These are phyloP conservation scores for Sciurus niger DNA, from an alignment of 2,113 vertebrate genomes.

Conservation along the genomic window DNA sequence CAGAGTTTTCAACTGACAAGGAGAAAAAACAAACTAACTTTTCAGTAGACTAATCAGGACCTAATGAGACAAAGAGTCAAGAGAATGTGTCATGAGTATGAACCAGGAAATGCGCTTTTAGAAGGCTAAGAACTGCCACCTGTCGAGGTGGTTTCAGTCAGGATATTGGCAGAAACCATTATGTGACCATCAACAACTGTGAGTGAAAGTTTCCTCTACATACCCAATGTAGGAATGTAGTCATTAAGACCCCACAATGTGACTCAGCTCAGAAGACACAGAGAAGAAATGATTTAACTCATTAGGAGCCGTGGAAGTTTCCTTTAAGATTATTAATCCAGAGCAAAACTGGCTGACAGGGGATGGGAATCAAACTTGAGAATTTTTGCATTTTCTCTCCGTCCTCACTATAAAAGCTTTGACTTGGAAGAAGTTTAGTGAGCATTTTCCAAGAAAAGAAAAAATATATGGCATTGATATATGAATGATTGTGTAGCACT, in stretches of 20 bases:
- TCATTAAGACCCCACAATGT: slow-evolving; percentile 63
- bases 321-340: slow-evolving; percentile 62
- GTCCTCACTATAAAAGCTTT: not conserved
- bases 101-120: not conserved
- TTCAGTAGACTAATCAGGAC: slow-evolving; percentile 11
- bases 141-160: slow-evolving; percentile 69
- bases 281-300: slow-evolving; percentile 45
- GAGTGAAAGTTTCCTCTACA: slow-evolving; percentile 76
- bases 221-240: slow-evolving; percentile 81
- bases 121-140: slow-evolving; percentile 46
- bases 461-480: not conserved
- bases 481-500: not conserved
- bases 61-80: not conserved
- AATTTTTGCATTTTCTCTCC: not conserved
- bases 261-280: slow-evolving; percentile 62
- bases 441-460: slow-evolving; percentile 57
- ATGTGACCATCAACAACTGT: slow-evolving; percentile 53
- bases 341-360: slow-evolving; percentile 1
- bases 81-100: slow-evolving; percentile 16
- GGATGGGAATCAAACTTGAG: slow-evolving; percentile 26
- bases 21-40: not conserved
- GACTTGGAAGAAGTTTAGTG: not conserved
- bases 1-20: not conserved
- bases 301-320: slow-evolving; percentile 45
- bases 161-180: slow-evolving; percentile 4